phyloP scores from a whole-genome alignment of 2,888 invertebrate genomes.

The Augiades crinisus region DNA sequence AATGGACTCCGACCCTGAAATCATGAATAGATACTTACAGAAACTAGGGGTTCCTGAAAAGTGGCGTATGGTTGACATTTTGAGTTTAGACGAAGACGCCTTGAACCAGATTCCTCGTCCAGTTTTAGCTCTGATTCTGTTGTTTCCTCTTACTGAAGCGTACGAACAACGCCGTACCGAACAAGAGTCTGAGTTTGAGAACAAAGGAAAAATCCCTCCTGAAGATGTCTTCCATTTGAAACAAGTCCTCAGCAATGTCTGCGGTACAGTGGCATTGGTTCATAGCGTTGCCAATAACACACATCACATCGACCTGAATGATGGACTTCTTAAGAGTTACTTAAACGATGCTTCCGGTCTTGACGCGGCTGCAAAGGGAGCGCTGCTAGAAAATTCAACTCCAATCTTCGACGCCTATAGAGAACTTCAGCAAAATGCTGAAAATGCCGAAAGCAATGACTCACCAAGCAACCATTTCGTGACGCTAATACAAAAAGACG shows the following conservation, averaged over 20 bases:
- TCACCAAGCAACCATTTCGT: slow-evolving; percentile 93
- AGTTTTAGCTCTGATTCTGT: slow-evolving; percentile 90
- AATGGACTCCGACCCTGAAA: slow-evolving; percentile 83
- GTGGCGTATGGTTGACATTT: slow-evolving; percentile 95
- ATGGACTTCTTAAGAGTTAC: slow-evolving; percentile 89
- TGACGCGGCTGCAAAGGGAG: slow-evolving; percentile 88
- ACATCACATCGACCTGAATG: slow-evolving; percentile 85
- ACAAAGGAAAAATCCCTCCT: slow-evolving; percentile 78
- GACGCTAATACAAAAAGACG: slow-evolving; percentile 91
- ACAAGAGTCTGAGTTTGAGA: slow-evolving; percentile 82
- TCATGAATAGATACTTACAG: slow-evolving; percentile 85
- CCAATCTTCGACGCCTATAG: slow-evolving; percentile 90
- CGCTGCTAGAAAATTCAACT: slow-evolving; percentile 85
- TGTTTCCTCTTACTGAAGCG: slow-evolving; percentile 92
- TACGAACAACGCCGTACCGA: slow-evolving; percentile 85
- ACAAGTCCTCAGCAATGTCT: slow-evolving; percentile 95
- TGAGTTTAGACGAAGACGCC: slow-evolving; percentile 92
- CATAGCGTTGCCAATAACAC: slow-evolving; percentile 95
- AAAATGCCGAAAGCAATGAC: slow-evolving; percentile 70
- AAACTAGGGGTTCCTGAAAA: slow-evolving; percentile 90
- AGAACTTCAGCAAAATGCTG: slow-evolving; percentile 84
- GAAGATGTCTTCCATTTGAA: slow-evolving; percentile 91
- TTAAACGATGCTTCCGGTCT: slow-evolving; percentile 85
- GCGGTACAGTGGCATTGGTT: slow-evolving; percentile 97
- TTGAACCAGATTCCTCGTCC: slow-evolving; percentile 93